A percentile compares a stretch with the other conserved stretches of the same genome.
phyloP scores from a whole-genome alignment of 1,140 invertebrate species.

The Pseudachorutes palmiensis region DNA sequence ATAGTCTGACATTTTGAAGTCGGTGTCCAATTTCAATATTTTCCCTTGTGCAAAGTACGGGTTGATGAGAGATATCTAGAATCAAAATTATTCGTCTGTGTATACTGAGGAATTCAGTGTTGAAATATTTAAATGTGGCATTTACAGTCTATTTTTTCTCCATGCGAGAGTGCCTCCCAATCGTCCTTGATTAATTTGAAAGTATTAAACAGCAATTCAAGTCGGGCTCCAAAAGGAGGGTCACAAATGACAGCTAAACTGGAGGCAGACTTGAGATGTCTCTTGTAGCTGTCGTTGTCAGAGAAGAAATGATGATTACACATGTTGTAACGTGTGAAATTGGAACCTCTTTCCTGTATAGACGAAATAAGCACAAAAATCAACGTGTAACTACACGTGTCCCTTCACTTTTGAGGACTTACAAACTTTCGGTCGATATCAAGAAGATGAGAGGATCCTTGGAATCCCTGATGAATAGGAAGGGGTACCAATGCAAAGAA shows the following conservation, averaged over 20 bases:
- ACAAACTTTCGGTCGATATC: constrained; percentile 14
- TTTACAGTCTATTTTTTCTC: neutral
- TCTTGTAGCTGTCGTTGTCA: neutral
- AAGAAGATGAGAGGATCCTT: constrained; percentile 10
- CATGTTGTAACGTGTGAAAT: constrained; percentile 8
- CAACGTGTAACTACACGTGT: too few relatives aligned
- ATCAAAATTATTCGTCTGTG: too few relatives aligned
- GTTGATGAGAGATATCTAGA: constrained; percentile 1
- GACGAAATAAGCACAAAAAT: too few relatives aligned
- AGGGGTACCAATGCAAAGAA: constrained; percentile 1
- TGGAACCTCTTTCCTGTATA: too few relatives aligned
- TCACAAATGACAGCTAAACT: constrained; percentile 8
- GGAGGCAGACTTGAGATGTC: neutral
- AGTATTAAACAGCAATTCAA: constrained; percentile 5
- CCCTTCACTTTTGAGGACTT: too few relatives aligned
- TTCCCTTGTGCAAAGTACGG: constrained; percentile 12
- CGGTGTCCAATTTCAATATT: neutral
- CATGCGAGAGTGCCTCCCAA: neutral
- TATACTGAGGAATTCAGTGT: too few relatives aligned
- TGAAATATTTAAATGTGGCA: neutral
- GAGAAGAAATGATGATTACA: constrained; percentile 14
- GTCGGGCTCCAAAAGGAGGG: constrained; percentile 8
- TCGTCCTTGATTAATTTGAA: constrained; percentile 8
- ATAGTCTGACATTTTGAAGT: constrained; percentile 3
- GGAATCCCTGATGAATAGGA: neutral